Evolutionary conservation across 37 sponge, comb jelly and placozoan species (phyloP).

Genomic region (Halichondria panicea): DNA sequence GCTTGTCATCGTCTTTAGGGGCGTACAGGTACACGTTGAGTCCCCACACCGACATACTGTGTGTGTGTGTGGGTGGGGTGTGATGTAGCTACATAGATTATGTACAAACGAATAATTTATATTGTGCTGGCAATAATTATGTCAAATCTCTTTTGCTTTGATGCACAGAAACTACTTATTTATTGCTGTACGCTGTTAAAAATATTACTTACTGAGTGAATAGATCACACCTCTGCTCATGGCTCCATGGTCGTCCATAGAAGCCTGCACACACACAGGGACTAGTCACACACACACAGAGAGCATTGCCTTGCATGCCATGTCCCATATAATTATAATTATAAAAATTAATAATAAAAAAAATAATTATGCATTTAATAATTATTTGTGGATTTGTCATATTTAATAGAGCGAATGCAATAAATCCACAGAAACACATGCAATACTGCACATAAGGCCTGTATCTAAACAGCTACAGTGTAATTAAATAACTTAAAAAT

Average conservation of each 20-base stretch:
- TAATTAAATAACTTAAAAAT: too few relatives aligned
- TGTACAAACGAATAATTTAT: background rate
- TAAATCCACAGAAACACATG: too few relatives aligned
- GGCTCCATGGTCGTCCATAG: slow-evolving; percentile 96
- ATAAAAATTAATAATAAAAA: background rate
- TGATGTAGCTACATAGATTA: background rate
- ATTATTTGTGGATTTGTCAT: too few relatives aligned
- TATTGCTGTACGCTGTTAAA: background rate
- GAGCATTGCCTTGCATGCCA: background rate
- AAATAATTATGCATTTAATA: too few relatives aligned
- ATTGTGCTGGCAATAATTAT: background rate
- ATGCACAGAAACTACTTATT: background rate
- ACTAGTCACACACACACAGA: background rate
- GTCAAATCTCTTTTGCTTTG: background rate
- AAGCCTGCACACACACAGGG: slow-evolving; percentile 78
- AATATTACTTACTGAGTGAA: slow-evolving; percentile 59
- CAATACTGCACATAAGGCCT: background rate
- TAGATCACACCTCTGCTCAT: slow-evolving; percentile 79
- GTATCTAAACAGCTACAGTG: background rate
- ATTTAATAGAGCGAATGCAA: too few relatives aligned
- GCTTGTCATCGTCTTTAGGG: slow-evolving; percentile 97
- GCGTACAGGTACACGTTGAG: slow-evolving; percentile 94
- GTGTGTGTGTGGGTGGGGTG: background rate
- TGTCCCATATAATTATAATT: background rate
- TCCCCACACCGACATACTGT: slow-evolving; percentile 79